A percentile compares a stretch with the other conserved stretches of the same genome.
Evolutionary conservation across 1,140 invertebrate species (phyloP).

Genomic region (Nebria ingens): DNA sequence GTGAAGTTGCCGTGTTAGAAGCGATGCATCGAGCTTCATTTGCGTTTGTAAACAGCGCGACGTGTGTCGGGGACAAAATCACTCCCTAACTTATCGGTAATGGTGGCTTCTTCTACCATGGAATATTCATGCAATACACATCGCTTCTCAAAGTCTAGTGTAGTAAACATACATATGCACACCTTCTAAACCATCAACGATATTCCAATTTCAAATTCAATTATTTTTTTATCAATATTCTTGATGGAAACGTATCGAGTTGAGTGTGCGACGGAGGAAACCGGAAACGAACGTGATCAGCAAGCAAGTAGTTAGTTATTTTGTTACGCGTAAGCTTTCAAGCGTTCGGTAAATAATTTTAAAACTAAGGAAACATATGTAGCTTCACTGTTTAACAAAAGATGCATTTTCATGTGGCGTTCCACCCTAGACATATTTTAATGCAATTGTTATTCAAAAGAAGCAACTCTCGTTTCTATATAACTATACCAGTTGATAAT

Average conservation of each 20-base stretch:
- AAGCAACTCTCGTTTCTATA: not conserved
- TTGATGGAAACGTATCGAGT: not conserved
- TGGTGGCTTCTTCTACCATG: not conserved
- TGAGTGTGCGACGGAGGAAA: not conserved
- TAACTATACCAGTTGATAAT: slow-evolving; percentile 5
- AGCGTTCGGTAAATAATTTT: not conserved
- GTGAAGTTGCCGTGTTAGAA: not conserved
- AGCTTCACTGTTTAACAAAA: not conserved
- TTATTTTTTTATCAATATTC: not conserved
- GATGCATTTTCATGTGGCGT: not conserved
- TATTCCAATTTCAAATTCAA: not conserved
- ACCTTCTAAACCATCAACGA: no score
- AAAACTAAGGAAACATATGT: slow-evolving; percentile 4
- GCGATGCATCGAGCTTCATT: not conserved
- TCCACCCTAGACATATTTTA: no score
- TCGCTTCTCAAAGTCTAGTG: no score
- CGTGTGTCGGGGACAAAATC: not conserved
- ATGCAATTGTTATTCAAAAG: slow-evolving; percentile 1
- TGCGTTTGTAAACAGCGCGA: not conserved
- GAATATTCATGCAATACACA: not conserved
- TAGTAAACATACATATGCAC: no score
- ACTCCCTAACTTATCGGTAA: not conserved
- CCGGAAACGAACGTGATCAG: not conserved
- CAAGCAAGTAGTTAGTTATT: not conserved
- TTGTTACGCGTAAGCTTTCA: not conserved